Evolutionary conservation across 2,113 vertebrate species (phyloP), one percentile per base, ranked within the genome.

Genomic region (Pithys albifrons): DNA sequence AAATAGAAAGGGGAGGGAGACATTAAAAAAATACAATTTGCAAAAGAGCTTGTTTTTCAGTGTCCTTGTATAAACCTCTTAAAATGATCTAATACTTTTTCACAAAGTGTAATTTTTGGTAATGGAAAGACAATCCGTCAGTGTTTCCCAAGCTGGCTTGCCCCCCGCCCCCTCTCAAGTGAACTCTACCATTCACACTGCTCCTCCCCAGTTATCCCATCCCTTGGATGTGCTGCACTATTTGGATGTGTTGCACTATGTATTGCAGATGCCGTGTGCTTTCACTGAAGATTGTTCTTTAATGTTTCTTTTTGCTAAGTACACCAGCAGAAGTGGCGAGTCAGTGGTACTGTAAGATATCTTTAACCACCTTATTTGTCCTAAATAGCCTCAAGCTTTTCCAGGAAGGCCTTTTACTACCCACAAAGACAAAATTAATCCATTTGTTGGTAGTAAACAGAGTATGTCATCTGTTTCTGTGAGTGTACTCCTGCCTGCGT

Each of bases 71-170:
- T 96, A 97, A 96, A 96, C 92, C 88, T 91, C 69, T 91, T 96
- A 85, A 95, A 97, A 94, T 96, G 92, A 97, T 78, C 91, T 96
- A 91, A 92, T 93, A 58, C 92, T 87, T 10, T 83, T 95, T 96
- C 93, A 93, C 84, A 89, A 89, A 97, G 80, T 95, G 96, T 95
- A 91, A 89, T 73, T 95, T 96, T 96, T 84, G 91, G 95, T 97
- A 96, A 95, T 96, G 96, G 96, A 97, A 96, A 95, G 93, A 96
- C 92, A 95, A 97, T 96, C 89, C 27, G 91, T 97, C 95, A 96
- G 80, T 95, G 84, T 89, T 97, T 96, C 89, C 96, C 89, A 67
- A 74, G 80, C 80, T 5, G 65, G 84, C 80, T 96, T 95, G 83
- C 76, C 96, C 73, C 78, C 72, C 3, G 0, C 88, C 92, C 87